A percentile compares a stretch with the other conserved stretches of the same genome.
These are phyloP conservation scores for Cheirogaleus medius DNA, from an alignment of 2,113 vertebrate genomes.

Conservation along the genomic window DNA sequence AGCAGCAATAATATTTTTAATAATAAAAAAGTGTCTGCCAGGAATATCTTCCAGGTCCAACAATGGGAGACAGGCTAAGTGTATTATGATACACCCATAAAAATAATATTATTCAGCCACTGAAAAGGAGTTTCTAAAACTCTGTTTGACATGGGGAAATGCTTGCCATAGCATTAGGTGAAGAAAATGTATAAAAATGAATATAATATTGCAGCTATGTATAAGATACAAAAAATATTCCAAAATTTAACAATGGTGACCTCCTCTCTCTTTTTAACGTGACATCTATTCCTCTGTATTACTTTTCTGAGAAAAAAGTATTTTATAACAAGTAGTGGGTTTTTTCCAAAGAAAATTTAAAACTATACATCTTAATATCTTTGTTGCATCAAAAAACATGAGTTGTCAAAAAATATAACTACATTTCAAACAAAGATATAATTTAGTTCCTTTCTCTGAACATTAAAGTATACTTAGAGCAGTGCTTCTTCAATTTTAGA, in stretches of 20 bases:
- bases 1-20: not conserved
- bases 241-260: not conserved
- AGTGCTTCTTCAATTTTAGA: not conserved
- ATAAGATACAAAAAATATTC: not conserved
- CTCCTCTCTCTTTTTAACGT: not conserved
- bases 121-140: slow-evolving; percentile 8
- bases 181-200: not conserved
- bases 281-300: not conserved
- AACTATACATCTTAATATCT: not conserved
- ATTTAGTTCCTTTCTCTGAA: not conserved
- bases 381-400: not conserved
- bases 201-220: not conserved
- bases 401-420: not conserved
- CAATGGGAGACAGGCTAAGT: not conserved
- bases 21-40: not conserved
- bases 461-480: not conserved
- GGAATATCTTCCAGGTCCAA: not conserved
- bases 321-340: not conserved
- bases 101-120: not conserved
- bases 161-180: not conserved
- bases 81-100: not conserved
- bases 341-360: not conserved
- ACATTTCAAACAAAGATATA: not conserved
- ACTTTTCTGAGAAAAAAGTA: not conserved
- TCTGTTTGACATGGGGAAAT: not conserved